Percentiles rank a stretch among this genome's conserved stretches.
Conservation (phyloP, 2,113 vertebrate species). For the Strix uralensis region DNA sequence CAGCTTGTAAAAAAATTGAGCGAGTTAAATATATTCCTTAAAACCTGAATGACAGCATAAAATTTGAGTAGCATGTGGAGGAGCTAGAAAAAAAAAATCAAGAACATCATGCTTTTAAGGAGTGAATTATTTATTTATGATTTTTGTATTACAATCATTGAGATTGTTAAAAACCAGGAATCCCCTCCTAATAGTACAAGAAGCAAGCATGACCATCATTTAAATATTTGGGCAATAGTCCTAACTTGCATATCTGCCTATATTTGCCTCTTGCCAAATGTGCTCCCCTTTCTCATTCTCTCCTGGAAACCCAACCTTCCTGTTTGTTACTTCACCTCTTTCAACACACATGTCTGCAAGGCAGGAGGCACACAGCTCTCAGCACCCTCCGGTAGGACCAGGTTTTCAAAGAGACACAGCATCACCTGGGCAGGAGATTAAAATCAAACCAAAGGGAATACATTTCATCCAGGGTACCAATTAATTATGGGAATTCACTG, state of each 20-base stretch:
- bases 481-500: not conserved
- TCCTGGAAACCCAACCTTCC: not conserved
- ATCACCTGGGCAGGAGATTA: not conserved
- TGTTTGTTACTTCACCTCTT: not conserved
- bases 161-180: not conserved
- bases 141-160: not conserved
- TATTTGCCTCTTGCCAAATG: not conserved
- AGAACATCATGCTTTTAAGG: not conserved
- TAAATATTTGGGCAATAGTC: not conserved
- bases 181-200: not conserved
- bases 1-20: not conserved
- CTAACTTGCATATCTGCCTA: not conserved
- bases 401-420: not conserved
- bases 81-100: not conserved
- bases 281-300: not conserved
- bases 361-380: not conserved
- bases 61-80: not conserved
- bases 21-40: not conserved
- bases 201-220: not conserved
- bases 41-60: not conserved
- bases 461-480: not conserved
- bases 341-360: not conserved
- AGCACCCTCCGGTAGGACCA: rapidly evolving
- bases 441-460: not conserved
- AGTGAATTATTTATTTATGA: not conserved